Base-by-base conservation (phyloP, 1,140 invertebrate species). In the Anagrus nilaparvatae region DNA sequence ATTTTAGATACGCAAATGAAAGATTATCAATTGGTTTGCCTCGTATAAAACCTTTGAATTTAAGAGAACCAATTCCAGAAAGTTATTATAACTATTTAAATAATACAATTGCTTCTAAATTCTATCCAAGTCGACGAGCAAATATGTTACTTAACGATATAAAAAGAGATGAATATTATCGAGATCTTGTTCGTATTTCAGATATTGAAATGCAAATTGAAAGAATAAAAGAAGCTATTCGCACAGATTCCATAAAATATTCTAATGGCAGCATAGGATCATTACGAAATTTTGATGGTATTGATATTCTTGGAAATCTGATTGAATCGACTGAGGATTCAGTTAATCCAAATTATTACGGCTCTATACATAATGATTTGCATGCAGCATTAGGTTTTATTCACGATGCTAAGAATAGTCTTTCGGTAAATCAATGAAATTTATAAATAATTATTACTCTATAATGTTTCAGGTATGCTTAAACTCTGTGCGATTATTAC, bases 261-360 rank as follows among this genome's bases (percentile, higher is more conserved):
- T 52, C 60, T 6, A 69, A 68, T 19, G 76, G 75, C 3, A 60
- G 72, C 7, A 62, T 62, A 2, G 54, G 79, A 12, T 51, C 57
- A 0, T 51, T 87, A 20, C 76, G 74, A 29, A 81, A 86, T 53
- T 60, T 65, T 2, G 74, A 67, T 1, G 87, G 86, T 9, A 88
- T 90, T 39, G 82, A 92, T 50, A 69, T 82, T 20, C 63, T 91
- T 5, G 86, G 85, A 7, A 84, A 89, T 54, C 74, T 89, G 41
- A 71, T 90, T 47, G 87, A 90, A 59, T 12, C 34, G 4, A n/a
- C n/a, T n/a, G 75, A 76, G 28, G 56, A 87, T 7, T 80, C 79
- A 6, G 72, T 74, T 0, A 86, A 90, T 57, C 60, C 56, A 7
- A 71, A 72, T 10, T 64, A 77, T 29, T 87, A 87, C 47, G 83